Evolutionary conservation across 1,140 invertebrate genomes (phyloP), one percentile per base, ranked within the genome.

Genomic region (Penaeus japonicus): DNA sequence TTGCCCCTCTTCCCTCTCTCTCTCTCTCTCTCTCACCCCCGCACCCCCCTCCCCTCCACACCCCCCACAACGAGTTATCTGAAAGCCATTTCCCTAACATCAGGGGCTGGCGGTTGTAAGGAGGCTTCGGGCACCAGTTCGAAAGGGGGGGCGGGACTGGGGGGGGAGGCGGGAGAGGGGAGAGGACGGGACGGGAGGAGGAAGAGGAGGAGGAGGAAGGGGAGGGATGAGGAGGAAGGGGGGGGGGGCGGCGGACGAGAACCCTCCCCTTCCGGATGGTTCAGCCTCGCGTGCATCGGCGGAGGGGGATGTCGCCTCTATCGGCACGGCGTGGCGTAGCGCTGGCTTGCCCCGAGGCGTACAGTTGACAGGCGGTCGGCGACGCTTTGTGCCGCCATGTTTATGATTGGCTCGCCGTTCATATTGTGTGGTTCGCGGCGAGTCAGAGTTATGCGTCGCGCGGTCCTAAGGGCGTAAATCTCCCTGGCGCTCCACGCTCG

Each of bases 51-150:
- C 78, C 3, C n/a, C n/a, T 5, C 54, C 54, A 22, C 47, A 20
- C 20, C 20, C 47, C 22, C 78, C 78, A 18, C 17, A 7, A 65
- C 54, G 79, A 84, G 86, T 88, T 88, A 88, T 88, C 86, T 84
- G 86, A 88, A 88, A 88, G 81, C 86, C 81, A 88, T 88, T 88
- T 88, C 79, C 79, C 80, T 70, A 78, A 84, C 86, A 84, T 88
- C 86, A 83, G 80, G 24, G 80, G 82, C 86, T 81, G 86, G 62
- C 35, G 80, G 86, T 30, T 35, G 35, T 84, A 27, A 83, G 86
- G 86, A 77, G 86, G 86, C 78, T 65, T 30, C 84, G 75, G 77
- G 85, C 85, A 81, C 35, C 78, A 81, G 85, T 32, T 81, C 73
- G 78, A 87, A 81, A 79, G 39, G 62, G 27, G 27, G 27, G 70